A percentile compares a stretch with the other conserved stretches of the same genome.
Conservation (phyloP, 1,140 invertebrate genomes). For the Scylla paramamosain region DNA sequence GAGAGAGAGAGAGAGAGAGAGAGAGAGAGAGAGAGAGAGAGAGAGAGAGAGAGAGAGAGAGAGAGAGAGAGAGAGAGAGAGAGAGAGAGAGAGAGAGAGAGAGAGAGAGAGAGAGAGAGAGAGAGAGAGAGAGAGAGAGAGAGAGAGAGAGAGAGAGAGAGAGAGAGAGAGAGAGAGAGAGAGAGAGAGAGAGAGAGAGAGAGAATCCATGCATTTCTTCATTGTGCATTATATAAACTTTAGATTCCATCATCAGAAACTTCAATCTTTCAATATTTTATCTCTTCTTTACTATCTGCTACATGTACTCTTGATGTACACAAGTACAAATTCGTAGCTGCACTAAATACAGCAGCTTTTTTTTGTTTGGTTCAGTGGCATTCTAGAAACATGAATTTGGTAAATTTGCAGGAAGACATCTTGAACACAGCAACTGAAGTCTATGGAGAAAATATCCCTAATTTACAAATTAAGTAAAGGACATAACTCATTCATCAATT, state of each 20-base stretch:
- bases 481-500: too few relatives aligned
- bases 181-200: background rate
- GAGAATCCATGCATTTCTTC: too few relatives aligned
- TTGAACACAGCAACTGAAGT: too few relatives aligned
- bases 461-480: too few relatives aligned
- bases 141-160: background rate
- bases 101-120: background rate
- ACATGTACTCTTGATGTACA: background rate
- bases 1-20: background rate
- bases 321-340: background rate
- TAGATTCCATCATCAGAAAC: background rate
- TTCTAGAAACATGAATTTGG: background rate
- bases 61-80: background rate
- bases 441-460: too few relatives aligned
- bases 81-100: background rate
- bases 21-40: background rate
- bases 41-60: background rate
- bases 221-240: background rate
- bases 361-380: background rate
- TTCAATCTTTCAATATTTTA: too few relatives aligned
- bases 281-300: background rate
- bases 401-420: too few relatives aligned
- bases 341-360: background rate
- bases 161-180: background rate
- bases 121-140: background rate